These are phyloP conservation scores for Drosophila stalkeri DNA, from an alignment of 2,888 invertebrate species.

Conservation along the genomic window DNA sequence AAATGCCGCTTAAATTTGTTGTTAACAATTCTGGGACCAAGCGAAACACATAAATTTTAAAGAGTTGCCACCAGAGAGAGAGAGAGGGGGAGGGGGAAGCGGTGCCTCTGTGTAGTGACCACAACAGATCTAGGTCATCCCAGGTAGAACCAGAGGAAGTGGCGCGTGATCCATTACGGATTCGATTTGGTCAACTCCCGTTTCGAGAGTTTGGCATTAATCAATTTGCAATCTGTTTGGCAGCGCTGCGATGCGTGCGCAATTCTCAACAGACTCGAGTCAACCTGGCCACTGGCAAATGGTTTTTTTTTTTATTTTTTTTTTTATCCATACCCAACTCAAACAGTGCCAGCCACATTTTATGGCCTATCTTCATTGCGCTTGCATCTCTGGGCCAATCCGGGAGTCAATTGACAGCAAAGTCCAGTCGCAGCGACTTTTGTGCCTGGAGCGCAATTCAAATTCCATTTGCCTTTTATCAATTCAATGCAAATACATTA, in stretches of 20 bases:
- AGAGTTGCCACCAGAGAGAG: neutral
- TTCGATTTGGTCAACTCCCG: slow-evolving; percentile 39
- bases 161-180: slow-evolving; percentile 37
- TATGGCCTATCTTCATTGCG: slow-evolving; percentile 15
- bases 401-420: slow-evolving; percentile 15
- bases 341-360: slow-evolving; percentile 24
- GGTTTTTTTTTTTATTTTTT: too few species aligned
- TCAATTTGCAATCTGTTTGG: slow-evolving; percentile 58
- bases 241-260: slow-evolving; percentile 24
- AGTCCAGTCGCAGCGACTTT: slow-evolving; percentile 12
- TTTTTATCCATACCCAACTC: neutral
- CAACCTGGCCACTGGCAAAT: slow-evolving; percentile 32
- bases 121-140: slow-evolving; percentile 49
- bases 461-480: slow-evolving; percentile 56
- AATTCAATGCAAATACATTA: slow-evolving; percentile 22
- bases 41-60: slow-evolving; percentile 57
- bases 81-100: too few species aligned
- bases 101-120: neutral
- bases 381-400: slow-evolving; percentile 21
- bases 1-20: slow-evolving; percentile 58
- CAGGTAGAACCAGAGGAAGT: slow-evolving; percentile 37
- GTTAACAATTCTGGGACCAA: slow-evolving; percentile 69
- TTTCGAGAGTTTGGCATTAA: slow-evolving; percentile 39
- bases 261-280: slow-evolving; percentile 20
- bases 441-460: slow-evolving; percentile 47